Base-by-base conservation (phyloP, 1,140 invertebrate genomes). In the Galleria mellonella region DNA sequence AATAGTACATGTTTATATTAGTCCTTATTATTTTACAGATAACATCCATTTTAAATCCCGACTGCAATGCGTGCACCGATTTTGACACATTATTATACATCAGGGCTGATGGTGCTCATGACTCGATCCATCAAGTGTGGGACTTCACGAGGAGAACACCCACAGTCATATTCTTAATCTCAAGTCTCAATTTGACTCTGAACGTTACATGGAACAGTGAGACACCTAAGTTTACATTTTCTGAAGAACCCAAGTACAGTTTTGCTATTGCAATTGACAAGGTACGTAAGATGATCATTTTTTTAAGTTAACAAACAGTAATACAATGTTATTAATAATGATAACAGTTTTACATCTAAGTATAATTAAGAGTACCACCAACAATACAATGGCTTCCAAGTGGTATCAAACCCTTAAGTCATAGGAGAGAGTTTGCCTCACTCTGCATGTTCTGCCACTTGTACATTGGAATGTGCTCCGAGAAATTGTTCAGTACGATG, bases 71-170 rank as follows among this genome's bases (percentile, higher is more conserved):
- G 5, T 83, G 77, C 47, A 47, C 55, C 12, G 42, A 39, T n/a
- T 43, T 63, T 5, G 66, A 72, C 4, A 87, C 82, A 4, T 57
- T 89, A 11, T 57, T 89, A 3, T 87, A 90, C 62, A 62, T 89
- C 2, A 65, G 60, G 55, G 87, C 88, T 1, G 74, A 85, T 28
- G 88, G 89, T 11, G 44, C 62, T 2, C 73, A 81, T 36, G 88
- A 91, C 57, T 87, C 86, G 0, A 59, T 91, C 2, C 89, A 91
- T 55, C 89, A 90, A 54, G 40, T 91, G 14, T 91, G 89, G 89
- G 89, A 90, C 61, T 90, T 91, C 51, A 85, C 85, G 23, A 35
- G 50, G 13, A 68, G 83, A 9, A 72, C 79, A 39, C 90, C 90
- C 0, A 86, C 87, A 1, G 46, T 90, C 6, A 55, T 90, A 4